These are phyloP conservation scores for Terrapene triunguis DNA, from an alignment of 2,113 vertebrate genomes.

Conservation along the genomic window DNA sequence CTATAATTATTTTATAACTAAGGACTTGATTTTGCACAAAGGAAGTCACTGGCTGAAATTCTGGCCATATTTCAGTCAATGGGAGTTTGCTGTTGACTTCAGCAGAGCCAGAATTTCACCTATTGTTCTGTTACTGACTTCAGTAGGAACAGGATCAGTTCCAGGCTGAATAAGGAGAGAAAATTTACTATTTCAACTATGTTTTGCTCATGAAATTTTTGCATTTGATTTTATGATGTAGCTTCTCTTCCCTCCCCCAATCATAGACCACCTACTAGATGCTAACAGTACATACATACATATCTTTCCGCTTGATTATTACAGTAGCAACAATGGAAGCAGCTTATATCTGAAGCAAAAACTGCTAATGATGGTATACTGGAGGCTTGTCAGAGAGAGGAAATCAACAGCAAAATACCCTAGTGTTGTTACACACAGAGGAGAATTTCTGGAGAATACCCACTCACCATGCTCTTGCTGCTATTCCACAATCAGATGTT, in stretches of 20 bases:
- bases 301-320: not conserved
- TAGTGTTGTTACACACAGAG: not conserved
- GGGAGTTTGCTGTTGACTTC: not conserved
- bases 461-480: not conserved
- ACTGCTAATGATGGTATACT: not conserved
- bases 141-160: not conserved
- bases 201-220: not conserved
- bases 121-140: not conserved
- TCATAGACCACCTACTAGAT: not conserved
- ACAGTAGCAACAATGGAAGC: not conserved
- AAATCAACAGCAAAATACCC: not conserved
- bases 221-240: not conserved
- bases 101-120: not conserved
- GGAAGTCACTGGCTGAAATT: not conserved
- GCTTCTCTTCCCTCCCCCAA: not conserved
- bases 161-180: not conserved
- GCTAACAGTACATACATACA: not conserved
- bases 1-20: not conserved
- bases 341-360: not conserved
- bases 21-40: not conserved
- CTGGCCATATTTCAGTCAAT: not conserved
- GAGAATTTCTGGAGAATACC: not conserved
- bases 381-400: not conserved
- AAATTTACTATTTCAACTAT: not conserved
- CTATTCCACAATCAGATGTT: not conserved